phyloP scores from a whole-genome alignment of 2,888 invertebrate genomes.

The Athetis lepigone region DNA sequence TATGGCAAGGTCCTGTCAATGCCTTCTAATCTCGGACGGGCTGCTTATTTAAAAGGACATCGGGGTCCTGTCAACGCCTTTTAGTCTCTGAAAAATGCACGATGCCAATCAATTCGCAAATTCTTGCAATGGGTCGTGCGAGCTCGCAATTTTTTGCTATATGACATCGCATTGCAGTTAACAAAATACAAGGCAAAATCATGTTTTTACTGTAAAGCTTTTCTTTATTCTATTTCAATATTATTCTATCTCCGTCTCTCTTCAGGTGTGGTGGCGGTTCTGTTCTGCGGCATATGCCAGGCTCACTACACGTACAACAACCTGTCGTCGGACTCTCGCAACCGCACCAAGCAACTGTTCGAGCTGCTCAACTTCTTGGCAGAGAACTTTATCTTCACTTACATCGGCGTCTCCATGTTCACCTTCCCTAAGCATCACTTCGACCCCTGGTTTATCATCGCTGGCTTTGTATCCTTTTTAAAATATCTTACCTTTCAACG shows the following conservation, averaged over 20 bases:
- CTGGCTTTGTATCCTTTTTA: conserved; percentile 98
- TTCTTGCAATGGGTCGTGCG: no score
- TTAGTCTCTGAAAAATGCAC: no score
- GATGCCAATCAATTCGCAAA: no score
- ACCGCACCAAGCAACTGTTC: conserved; percentile 97
- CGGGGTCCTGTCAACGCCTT: no score
- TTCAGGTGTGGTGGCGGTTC: conserved; percentile 97
- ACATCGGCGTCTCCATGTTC: conserved; percentile 99
- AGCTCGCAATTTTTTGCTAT: no score
- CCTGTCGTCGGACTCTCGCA: conserved; percentile 96
- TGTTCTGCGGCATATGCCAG: conserved; percentile 99
- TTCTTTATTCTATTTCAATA: not conserved
- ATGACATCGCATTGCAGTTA: no score
- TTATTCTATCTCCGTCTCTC: not conserved
- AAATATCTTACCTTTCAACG: not conserved
- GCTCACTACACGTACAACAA: conserved; percentile 99
- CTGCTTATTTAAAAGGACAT: no score
- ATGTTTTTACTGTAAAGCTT: not conserved
- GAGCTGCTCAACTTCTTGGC: conserved; percentile 98
- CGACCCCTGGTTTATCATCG: conserved; percentile 97
- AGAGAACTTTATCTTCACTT: conserved; percentile 99
- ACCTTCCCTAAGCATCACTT: conserved; percentile 99
- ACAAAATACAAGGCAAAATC: no score
- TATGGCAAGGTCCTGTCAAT: no score
- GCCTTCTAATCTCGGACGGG: no score